Conservation (phyloP, 2,113 vertebrate species). For the Gobio gobio region DNA sequence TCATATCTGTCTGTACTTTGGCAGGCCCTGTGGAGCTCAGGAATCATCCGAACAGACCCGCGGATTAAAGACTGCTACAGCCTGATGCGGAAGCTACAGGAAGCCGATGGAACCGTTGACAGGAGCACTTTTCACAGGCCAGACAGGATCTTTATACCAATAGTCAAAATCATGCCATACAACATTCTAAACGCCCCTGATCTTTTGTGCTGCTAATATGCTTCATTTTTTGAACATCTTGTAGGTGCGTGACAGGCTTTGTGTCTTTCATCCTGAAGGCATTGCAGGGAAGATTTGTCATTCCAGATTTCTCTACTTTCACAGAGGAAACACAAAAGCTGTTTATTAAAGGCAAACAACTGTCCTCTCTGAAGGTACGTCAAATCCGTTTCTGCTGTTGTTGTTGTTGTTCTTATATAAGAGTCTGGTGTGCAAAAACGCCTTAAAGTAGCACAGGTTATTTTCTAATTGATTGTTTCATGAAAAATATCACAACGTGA, state of each 20-base stretch:
- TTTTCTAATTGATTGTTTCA: constrained; percentile 16
- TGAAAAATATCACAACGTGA: constrained; percentile 24
- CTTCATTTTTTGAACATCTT: constrained; percentile 8
- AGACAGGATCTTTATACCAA: background rate
- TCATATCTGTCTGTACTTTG: background rate
- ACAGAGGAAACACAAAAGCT: constrained; percentile 72
- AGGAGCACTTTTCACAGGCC: constrained; percentile 71
- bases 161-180: background rate
- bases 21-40: constrained; percentile 71
- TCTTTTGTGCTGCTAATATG: background rate
- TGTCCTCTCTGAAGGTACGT: constrained; percentile 67
- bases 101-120: constrained; percentile 66
- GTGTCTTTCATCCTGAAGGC: constrained; percentile 74
- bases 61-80: constrained; percentile 72
- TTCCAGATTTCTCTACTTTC: constrained; percentile 73
- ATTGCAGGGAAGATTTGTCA: constrained; percentile 72
- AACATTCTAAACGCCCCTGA: background rate
- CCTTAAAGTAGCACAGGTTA: background rate
- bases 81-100: constrained; percentile 72
- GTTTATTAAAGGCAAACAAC: constrained; percentile 72
- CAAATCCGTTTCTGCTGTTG: background rate
- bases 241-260: constrained; percentile 70
- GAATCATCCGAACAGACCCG: constrained; percentile 69
- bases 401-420: background rate
- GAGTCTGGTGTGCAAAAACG: background rate